Evolutionary conservation across 1,140 invertebrate genomes (phyloP).

Genomic region (Paramacrobiotus metropolitanus): DNA sequence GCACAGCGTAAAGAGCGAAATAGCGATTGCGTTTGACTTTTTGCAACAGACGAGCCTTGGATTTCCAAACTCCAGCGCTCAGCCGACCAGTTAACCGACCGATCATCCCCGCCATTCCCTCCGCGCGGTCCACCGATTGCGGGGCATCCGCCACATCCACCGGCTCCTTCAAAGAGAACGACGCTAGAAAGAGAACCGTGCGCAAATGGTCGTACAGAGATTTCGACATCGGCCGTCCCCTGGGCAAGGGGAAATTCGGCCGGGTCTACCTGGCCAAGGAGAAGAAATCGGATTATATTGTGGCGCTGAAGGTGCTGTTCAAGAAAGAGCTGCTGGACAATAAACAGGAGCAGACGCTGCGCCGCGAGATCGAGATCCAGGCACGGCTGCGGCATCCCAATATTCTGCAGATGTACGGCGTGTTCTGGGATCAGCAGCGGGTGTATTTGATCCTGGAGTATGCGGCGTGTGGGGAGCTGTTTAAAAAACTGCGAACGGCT

Average conservation of each 20-base stretch:
- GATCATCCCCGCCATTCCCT: too few species aligned
- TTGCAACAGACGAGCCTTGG: too few species aligned
- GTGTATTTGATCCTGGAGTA: slow-evolving; percentile 39
- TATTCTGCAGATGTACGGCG: slow-evolving; percentile 34
- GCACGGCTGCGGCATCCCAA: slow-evolving; percentile 45
- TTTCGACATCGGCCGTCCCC: slow-evolving; percentile 18
- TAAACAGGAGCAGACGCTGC: slow-evolving; percentile 73
- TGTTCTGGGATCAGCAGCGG: slow-evolving; percentile 36
- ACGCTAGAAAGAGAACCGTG: too few species aligned
- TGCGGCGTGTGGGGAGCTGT: slow-evolving; percentile 35
- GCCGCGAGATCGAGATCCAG: slow-evolving; percentile 76
- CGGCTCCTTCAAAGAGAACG: too few species aligned
- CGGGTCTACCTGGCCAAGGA: slow-evolving; percentile 16
- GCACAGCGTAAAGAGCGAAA: too few species aligned
- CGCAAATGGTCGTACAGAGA: slow-evolving; percentile 7
- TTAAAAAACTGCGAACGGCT: slow-evolving; percentile 41
- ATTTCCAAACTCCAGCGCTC: too few species aligned
- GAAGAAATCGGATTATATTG: not conserved
- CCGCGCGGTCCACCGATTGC: too few species aligned
- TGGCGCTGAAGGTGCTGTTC: slow-evolving; percentile 42
- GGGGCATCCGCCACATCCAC: too few species aligned
- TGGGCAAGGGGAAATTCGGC: slow-evolving; percentile 20
- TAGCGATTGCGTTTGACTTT: too few species aligned
- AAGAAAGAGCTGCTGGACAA: slow-evolving; percentile 68
- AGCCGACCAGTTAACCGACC: too few species aligned